Percentiles rank a stretch among this genome's conserved stretches.
These are phyloP conservation scores for Tetheella fluctuosa DNA, from an alignment of 2,888 invertebrate species.

Conservation along the genomic window DNA sequence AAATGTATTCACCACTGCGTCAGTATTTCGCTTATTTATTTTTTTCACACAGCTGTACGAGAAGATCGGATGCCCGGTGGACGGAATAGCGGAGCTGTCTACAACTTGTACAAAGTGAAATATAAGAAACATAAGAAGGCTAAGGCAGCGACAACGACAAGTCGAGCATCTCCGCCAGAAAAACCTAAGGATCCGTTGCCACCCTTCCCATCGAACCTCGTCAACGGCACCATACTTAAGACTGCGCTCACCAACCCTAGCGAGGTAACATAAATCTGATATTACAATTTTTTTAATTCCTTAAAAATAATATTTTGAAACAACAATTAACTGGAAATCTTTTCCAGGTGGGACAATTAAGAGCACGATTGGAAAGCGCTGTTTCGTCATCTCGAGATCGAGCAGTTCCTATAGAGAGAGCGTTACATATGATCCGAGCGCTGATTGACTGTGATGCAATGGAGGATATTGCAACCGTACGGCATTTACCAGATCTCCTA, in stretches of 20 bases:
- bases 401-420: slow-evolving; percentile 91
- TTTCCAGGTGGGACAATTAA: slow-evolving; percentile 89
- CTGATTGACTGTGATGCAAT: slow-evolving; percentile 98
- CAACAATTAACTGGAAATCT: slow-evolving; percentile 24
- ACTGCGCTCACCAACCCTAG: slow-evolving; percentile 97
- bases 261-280: slow-evolving; percentile 85
- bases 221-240: slow-evolving; percentile 96
- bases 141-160: slow-evolving; percentile 80
- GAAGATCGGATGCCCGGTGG: slow-evolving; percentile 99
- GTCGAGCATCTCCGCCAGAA: slow-evolving; percentile 76
- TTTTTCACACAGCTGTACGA: slow-evolving; percentile 90
- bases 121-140: slow-evolving; percentile 98
- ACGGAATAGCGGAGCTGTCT: slow-evolving; percentile 98
- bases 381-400: slow-evolving; percentile 94
- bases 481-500: slow-evolving; percentile 95
- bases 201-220: slow-evolving; percentile 89
- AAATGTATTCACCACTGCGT: slow-evolving; percentile 12
- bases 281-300: slow-evolving; percentile 11
- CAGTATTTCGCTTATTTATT: slow-evolving; percentile 22
- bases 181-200: slow-evolving; percentile 81
- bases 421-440: slow-evolving; percentile 94
- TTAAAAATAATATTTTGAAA: not conserved
- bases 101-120: slow-evolving; percentile 99
- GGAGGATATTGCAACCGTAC: slow-evolving; percentile 96
- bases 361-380: slow-evolving; percentile 94